A percentile compares a stretch with the other conserved stretches of the same genome.
Evolutionary conservation across 2,113 vertebrate genomes (phyloP).

Genomic region (Micronycteris hirsuta): DNA sequence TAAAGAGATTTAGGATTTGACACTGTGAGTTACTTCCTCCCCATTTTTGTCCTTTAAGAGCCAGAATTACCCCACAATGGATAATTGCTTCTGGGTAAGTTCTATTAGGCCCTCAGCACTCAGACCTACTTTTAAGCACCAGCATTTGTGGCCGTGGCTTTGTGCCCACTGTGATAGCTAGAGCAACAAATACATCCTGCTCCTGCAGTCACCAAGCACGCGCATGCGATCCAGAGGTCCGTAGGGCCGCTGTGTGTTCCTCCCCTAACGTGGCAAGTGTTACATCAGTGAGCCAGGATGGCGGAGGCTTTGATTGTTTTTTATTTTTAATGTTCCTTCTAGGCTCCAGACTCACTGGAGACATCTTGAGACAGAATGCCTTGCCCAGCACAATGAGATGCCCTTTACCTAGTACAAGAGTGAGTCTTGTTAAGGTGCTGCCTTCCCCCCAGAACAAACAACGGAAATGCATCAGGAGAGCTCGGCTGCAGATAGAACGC

Average conservation of each 20-base stretch:
- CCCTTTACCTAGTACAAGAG: slow-evolving; percentile 72
- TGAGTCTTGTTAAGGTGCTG: slow-evolving; percentile 77
- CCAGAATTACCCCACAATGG: background rate
- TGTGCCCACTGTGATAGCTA: background rate
- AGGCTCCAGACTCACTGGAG: slow-evolving; percentile 72
- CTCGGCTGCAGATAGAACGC: slow-evolving; percentile 76
- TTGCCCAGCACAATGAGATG: slow-evolving; percentile 71
- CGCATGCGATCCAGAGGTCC: background rate
- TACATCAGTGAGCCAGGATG: background rate
- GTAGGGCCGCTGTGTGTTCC: background rate
- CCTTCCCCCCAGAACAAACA: slow-evolving; percentile 83
- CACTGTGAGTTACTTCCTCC: background rate
- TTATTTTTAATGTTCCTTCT: slow-evolving; percentile 61
- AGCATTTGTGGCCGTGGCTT: background rate
- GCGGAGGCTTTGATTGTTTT: background rate
- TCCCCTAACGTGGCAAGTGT: background rate
- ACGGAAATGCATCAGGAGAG: slow-evolving; percentile 84
- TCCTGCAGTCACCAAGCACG: background rate
- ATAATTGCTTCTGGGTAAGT: background rate
- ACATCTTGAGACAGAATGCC: slow-evolving; percentile 65
- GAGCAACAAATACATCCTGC: slow-evolving; percentile 6
- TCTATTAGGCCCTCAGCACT: background rate
- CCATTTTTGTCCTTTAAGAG: background rate
- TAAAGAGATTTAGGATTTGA: background rate
- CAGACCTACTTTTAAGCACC: background rate